Percentiles rank a stretch among this genome's conserved stretches.
These are phyloP conservation scores for Onthophagus sagittarius DNA, from an alignment of 2,888 invertebrate species.

Conservation along the genomic window DNA sequence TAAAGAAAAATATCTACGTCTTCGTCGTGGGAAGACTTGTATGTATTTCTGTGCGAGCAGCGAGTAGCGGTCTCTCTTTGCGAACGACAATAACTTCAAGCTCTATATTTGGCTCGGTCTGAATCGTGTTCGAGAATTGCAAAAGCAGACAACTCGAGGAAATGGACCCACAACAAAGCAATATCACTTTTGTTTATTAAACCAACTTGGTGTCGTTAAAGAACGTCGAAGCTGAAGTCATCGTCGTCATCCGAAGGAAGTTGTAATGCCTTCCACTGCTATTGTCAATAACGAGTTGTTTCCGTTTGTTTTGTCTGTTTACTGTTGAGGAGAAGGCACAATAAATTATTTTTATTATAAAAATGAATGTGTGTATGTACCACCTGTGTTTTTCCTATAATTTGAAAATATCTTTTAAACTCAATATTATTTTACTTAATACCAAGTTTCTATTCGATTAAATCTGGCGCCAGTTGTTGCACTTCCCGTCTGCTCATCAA, in stretches of 20 bases:
- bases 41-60: neutral
- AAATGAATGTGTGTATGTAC: too few relatives aligned
- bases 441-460: neutral
- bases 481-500: neutral
- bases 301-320: constrained; percentile 1
- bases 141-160: constrained; percentile 3
- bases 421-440: too few relatives aligned
- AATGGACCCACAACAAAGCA: constrained; percentile 1
- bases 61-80: neutral
- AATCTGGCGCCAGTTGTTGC: neutral
- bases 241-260: neutral
- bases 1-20: neutral
- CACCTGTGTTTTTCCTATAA: too few relatives aligned
- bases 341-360: too few relatives aligned
- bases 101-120: neutral
- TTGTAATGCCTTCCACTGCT: neutral
- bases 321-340: neutral
- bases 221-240: neutral
- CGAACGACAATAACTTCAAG: neutral
- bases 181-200: constrained; percentile 10
- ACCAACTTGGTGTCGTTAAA: neutral
- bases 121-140: constrained; percentile 3
- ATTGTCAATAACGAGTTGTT: constrained; percentile 1
- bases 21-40: neutral
- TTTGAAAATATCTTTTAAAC: too few relatives aligned